Evolutionary conservation across 2,113 vertebrate species (phyloP).

Genomic region (Stigmatopora argus): DNA sequence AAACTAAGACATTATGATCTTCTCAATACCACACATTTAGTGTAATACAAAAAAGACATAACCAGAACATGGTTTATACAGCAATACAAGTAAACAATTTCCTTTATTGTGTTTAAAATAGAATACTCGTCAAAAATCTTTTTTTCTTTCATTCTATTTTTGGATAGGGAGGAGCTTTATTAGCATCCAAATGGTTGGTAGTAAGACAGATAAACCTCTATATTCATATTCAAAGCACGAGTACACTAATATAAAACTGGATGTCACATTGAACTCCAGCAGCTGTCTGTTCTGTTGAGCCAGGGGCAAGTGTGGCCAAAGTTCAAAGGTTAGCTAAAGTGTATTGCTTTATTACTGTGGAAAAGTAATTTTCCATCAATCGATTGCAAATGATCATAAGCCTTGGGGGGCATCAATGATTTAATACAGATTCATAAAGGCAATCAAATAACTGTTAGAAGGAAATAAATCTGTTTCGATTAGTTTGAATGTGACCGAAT

Average conservation of each 20-base stretch:
- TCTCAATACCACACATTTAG: too few relatives aligned
- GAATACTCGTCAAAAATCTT: conserved; percentile 17
- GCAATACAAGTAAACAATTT: too few relatives aligned
- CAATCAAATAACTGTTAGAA: conserved; percentile 12
- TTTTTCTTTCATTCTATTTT: too few relatives aligned
- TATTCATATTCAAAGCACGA: conserved; percentile 37
- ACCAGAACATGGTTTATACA: too few relatives aligned
- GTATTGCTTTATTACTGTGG: conserved; percentile 52
- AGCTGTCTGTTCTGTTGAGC: conserved; percentile 39
- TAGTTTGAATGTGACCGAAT: conserved; percentile 1
- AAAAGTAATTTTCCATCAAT: conserved; percentile 64
- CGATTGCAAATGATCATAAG: conserved; percentile 61
- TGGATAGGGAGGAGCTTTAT: too few relatives aligned
- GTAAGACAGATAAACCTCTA: conserved; percentile 18
- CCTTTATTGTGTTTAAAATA: too few relatives aligned
- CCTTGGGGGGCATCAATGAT: conserved; percentile 44
- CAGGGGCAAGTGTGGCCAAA: conserved; percentile 53
- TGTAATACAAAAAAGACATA: too few relatives aligned
- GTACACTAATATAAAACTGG: conserved; percentile 28
- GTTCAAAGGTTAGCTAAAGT: conserved; percentile 67
- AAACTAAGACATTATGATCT: too few relatives aligned
- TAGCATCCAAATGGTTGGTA: not conserved
- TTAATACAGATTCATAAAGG: conserved; percentile 51
- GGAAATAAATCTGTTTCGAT: conserved; percentile 6
- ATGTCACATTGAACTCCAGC: conserved; percentile 52